Percentiles rank a stretch among this genome's conserved stretches.
These are phyloP conservation scores for Acheta domesticus DNA, from an alignment of 2,888 invertebrate species.

Conservation along the genomic window DNA sequence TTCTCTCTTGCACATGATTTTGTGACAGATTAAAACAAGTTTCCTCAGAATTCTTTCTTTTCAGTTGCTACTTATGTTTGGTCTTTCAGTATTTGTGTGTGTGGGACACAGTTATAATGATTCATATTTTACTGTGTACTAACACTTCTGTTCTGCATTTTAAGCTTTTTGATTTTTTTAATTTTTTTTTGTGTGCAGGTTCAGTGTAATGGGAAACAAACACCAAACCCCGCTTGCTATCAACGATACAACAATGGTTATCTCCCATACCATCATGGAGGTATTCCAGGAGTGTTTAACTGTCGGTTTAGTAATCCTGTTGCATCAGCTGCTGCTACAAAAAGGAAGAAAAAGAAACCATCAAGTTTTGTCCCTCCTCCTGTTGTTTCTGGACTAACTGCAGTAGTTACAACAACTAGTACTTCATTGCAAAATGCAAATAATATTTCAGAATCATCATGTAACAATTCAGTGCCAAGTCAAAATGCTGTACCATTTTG, in stretches of 20 bases:
- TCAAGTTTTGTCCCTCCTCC: conserved; percentile 81
- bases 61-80: too few species aligned
- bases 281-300: conserved; percentile 83
- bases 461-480: conserved; percentile 23
- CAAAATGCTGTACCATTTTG: conserved; percentile 61
- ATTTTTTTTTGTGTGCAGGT: too few species aligned
- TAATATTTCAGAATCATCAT: conserved; percentile 20
- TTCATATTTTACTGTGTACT: too few species aligned
- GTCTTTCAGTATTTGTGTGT: too few species aligned
- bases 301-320: conserved; percentile 78
- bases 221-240: conserved; percentile 35
- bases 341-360: conserved; percentile 86
- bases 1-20: too few species aligned
- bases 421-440: neutral
- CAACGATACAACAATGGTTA: conserved; percentile 38
- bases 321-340: conserved; percentile 52
- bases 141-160: too few species aligned
- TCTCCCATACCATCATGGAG: conserved; percentile 40
- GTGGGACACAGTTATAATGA: too few species aligned
- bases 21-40: too few species aligned
- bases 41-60: too few species aligned
- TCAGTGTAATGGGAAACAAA: conserved; percentile 37
- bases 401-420: conserved; percentile 26
- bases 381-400: conserved; percentile 31
- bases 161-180: neutral